phyloP scores from a whole-genome alignment of 2,888 invertebrate genomes.

The Nymphalis c-album region DNA sequence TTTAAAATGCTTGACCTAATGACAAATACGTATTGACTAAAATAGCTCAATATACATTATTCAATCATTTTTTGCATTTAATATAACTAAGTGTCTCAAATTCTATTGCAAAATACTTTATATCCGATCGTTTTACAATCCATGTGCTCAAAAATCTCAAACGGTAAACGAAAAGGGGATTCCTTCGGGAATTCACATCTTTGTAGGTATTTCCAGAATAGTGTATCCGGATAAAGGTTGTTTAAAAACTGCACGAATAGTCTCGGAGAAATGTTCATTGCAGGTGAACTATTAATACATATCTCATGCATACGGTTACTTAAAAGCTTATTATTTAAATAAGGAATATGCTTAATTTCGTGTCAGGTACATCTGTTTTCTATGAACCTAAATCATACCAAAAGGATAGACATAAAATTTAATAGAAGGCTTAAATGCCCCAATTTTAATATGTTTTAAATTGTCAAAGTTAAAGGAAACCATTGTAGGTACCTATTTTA shows the following conservation, averaged over 20 bases:
- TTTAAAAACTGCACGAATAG: background rate
- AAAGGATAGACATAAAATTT: too few relatives aligned
- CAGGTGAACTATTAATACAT: background rate
- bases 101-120: background rate
- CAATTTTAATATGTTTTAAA: too few relatives aligned
- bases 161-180: slow-evolving; percentile 1
- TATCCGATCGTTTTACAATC: background rate
- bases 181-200: background rate
- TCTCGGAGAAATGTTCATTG: background rate
- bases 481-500: too few relatives aligned
- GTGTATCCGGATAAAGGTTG: background rate
- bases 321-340: background rate
- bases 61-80: background rate
- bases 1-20: too few relatives aligned
- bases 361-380: too few relatives aligned
- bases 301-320: background rate
- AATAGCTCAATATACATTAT: background rate
- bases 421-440: too few relatives aligned
- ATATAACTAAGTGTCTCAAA: background rate
- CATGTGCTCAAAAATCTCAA: background rate
- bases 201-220: background rate
- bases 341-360: too few relatives aligned
- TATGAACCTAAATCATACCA: too few relatives aligned
- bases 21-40: too few relatives aligned
- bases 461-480: too few relatives aligned